Conservation (phyloP, 2,797 vertebrate genomes). For the Danio kyathit region DNA sequence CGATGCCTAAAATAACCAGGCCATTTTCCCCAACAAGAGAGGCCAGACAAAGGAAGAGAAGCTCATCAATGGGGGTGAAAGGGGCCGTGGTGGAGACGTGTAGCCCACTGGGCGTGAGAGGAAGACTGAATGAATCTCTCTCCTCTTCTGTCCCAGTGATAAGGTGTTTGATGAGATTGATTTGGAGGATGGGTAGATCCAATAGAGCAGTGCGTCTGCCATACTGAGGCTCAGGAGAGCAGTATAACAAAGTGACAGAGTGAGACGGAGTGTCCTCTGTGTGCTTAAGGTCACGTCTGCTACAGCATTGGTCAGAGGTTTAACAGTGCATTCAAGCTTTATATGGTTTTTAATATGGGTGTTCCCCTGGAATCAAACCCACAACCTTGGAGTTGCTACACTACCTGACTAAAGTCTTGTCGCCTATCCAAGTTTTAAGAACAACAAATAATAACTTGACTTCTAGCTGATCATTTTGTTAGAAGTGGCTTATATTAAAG, state of each 20-base stretch:
- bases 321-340: neutral
- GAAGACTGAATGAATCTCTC: constrained; percentile 65
- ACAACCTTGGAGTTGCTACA: neutral
- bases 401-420: no score
- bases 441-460: no score
- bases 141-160: constrained; percentile 50
- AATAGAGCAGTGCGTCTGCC: constrained; percentile 26
- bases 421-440: no score
- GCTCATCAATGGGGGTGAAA: constrained; percentile 73
- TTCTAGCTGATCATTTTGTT: no score
- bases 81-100: constrained; percentile 58
- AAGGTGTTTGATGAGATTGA: constrained; percentile 80
- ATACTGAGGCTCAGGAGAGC: constrained; percentile 37
- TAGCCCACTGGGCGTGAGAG: constrained; percentile 26
- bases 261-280: constrained; percentile 27
- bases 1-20: constrained; percentile 74
- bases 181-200: constrained; percentile 60
- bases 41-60: constrained; percentile 71
- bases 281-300: constrained; percentile 17
- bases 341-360: neutral
- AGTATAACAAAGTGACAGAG: constrained; percentile 30
- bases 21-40: constrained; percentile 61
- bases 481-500: no score
- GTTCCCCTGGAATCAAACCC: neutral
- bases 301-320: neutral